Percentiles rank a stretch among this genome's conserved stretches.
Evolutionary conservation across 2,888 invertebrate genomes (phyloP).

Genomic region (Hetaerina titia): DNA sequence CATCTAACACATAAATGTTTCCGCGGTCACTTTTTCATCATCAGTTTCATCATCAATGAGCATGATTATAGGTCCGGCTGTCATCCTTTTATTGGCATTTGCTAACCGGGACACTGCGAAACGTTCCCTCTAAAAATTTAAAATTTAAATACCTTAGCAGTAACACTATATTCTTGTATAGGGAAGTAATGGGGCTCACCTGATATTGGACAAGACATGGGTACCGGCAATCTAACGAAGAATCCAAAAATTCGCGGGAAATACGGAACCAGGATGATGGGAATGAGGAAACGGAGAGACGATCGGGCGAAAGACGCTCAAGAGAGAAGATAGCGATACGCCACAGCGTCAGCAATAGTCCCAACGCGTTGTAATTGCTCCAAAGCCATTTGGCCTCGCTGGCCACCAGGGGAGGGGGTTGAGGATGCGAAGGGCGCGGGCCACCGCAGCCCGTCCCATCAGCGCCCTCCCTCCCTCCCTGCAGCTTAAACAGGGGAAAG

Average conservation of each 20-base stretch:
- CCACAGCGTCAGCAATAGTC: slow-evolving; percentile 45
- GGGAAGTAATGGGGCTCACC: not conserved
- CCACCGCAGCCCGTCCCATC: not conserved
- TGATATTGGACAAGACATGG: not conserved
- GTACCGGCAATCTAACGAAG: not conserved
- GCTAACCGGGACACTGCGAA: no score
- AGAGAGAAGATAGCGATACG: not conserved
- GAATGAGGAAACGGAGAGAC: not conserved
- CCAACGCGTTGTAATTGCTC: slow-evolving; percentile 54
- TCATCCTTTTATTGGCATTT: no score
- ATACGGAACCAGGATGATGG: not conserved
- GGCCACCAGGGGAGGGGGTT: not conserved
- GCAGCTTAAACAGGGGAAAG: slow-evolving; percentile 11
- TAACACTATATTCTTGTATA: not conserved
- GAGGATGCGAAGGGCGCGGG: not conserved
- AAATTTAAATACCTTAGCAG: not conserved
- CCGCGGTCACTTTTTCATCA: no score
- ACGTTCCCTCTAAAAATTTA: not conserved
- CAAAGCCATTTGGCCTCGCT: slow-evolving; percentile 33
- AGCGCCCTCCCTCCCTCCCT: not conserved
- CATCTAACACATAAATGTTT: no score
- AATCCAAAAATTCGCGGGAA: not conserved
- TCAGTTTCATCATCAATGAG: no score
- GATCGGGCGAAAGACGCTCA: not conserved
- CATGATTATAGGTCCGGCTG: no score